Conservation (phyloP, 1,140 invertebrate species). For the Cotesia glomerata region DNA sequence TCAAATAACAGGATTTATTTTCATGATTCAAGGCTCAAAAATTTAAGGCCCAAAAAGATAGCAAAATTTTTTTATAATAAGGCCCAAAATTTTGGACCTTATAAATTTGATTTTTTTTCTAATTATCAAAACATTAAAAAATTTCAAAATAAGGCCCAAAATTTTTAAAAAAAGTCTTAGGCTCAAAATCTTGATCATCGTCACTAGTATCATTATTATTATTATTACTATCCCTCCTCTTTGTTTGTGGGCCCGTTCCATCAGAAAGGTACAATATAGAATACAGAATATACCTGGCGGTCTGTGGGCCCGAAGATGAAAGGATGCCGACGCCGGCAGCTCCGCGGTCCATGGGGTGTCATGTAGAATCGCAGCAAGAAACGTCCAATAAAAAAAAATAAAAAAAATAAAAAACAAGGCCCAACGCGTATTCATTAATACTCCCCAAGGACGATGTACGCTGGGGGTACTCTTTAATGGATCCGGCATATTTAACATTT, state of each 20-base stretch:
- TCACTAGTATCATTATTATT: constrained; percentile 4
- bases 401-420: constrained; percentile 12
- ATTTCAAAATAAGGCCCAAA: too few relatives aligned
- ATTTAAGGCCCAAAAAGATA: not conserved
- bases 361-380: constrained; percentile 21
- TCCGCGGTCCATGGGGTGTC: constrained; percentile 35
- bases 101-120: too few relatives aligned
- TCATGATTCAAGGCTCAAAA: constrained; percentile 36
- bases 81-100: too few relatives aligned
- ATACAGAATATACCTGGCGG: constrained; percentile 24
- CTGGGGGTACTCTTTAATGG: constrained; percentile 29
- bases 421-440: constrained; percentile 28
- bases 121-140: too few relatives aligned
- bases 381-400: not conserved
- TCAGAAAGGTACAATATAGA: too few relatives aligned
- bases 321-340: constrained; percentile 32
- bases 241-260: constrained; percentile 5
- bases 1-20: constrained; percentile 47
- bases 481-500: not conserved
- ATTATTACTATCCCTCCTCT: not conserved
- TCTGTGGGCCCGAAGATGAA: constrained; percentile 33
- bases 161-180: too few relatives aligned
- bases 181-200: not conserved
- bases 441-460: constrained; percentile 8
- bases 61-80: too few relatives aligned